These are phyloP conservation scores for Hesperophylax magnus DNA, from an alignment of 1,140 invertebrate species.

Conservation along the genomic window DNA sequence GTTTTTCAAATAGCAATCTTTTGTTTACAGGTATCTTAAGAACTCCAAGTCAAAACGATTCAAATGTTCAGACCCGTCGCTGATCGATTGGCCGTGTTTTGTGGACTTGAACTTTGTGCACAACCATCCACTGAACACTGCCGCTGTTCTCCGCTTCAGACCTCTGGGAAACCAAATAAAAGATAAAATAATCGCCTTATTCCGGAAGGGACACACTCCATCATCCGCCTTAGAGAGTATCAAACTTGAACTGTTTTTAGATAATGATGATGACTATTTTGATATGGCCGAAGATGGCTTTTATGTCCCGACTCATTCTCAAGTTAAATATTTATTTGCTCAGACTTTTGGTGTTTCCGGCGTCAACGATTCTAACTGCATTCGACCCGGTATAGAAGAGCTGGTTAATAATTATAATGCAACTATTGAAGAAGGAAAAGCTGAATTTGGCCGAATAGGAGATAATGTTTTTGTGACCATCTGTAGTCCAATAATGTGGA, in stretches of 20 bases:
- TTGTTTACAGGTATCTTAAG: slow-evolving; percentile 46
- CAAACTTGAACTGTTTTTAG: slow-evolving; percentile 53
- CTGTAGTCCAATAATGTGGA: slow-evolving; percentile 49
- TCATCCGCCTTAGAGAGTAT: slow-evolving; percentile 54
- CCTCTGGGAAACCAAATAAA: slow-evolving; percentile 51
- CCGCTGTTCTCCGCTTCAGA: slow-evolving; percentile 52
- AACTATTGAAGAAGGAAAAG: slow-evolving; percentile 32
- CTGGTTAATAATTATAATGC: slow-evolving; percentile 48
- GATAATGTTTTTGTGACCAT: slow-evolving; percentile 51
- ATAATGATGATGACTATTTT: slow-evolving; percentile 52
- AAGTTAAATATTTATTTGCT: slow-evolving; percentile 53
- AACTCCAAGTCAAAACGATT: slow-evolving; percentile 50
- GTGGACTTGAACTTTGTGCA: slow-evolving; percentile 53
- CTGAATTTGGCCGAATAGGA: slow-evolving; percentile 47
- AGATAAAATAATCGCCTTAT: slow-evolving; percentile 49
- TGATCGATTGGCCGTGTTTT: slow-evolving; percentile 53
- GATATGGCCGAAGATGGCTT: slow-evolving; percentile 51
- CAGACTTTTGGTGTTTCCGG: slow-evolving; percentile 45
- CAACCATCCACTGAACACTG: slow-evolving; percentile 51
- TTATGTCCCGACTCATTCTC: slow-evolving; percentile 50
- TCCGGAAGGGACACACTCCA: slow-evolving; percentile 50
- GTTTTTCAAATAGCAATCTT: too few species aligned
- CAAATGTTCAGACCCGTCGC: slow-evolving; percentile 30
- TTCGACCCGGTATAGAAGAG: slow-evolving; percentile 42
- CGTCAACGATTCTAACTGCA: slow-evolving; percentile 37